phyloP scores from a whole-genome alignment of 2,797 vertebrate species.

The Threskiornis aethiopicus region DNA sequence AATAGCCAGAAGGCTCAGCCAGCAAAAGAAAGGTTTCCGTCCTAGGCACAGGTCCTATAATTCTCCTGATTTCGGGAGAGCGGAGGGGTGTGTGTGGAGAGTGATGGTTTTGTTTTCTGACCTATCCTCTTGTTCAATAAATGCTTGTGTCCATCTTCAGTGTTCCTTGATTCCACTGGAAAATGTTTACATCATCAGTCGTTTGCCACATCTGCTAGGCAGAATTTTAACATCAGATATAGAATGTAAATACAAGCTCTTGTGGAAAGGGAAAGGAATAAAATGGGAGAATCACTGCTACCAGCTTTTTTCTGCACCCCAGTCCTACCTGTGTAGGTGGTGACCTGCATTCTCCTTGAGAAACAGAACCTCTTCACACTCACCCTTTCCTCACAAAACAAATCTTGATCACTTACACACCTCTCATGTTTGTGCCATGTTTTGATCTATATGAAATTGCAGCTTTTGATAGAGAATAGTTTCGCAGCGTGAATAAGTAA shows the following conservation, averaged over 20 bases:
- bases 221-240: not conserved
- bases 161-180: not conserved
- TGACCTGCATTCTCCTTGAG: not conserved
- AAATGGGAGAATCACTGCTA: not conserved
- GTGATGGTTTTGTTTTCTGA: not conserved
- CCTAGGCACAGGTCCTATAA: not conserved
- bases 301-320: not conserved
- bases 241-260: not conserved
- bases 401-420: not conserved
- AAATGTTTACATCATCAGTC: not conserved
- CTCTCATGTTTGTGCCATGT: not conserved
- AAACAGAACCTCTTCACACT: not conserved
- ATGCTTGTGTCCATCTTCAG: not conserved
- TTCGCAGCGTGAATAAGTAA: not conserved
- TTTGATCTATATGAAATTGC: not conserved
- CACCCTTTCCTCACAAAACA: not conserved
- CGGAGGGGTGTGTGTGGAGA: not conserved
- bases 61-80: not conserved
- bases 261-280: not conserved
- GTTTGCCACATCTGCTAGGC: not conserved
- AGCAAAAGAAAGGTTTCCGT: not conserved
- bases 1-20: not conserved
- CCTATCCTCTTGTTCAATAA: not conserved
- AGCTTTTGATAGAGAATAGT: not conserved
- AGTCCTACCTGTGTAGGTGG: not conserved